Evolutionary conservation across 2,113 vertebrate species (phyloP), one percentile per base, ranked within the genome.

Genomic region (Percina caprodes): DNA sequence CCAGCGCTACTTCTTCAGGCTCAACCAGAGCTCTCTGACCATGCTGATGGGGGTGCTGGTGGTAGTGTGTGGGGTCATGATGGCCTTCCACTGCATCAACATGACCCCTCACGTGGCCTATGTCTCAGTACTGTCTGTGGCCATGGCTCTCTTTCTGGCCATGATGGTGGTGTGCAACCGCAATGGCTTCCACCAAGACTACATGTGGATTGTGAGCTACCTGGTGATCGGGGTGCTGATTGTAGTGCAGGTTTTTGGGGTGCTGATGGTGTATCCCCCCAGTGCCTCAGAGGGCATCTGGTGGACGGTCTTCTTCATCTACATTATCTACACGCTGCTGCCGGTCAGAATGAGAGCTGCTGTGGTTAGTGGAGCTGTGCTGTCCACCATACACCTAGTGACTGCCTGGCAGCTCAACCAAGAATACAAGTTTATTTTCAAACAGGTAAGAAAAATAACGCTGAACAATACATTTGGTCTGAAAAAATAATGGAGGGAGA

Each of bases 1-100:
- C 93, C 98, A 99, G 90, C 97, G 98, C 65, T 99, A 99, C 94
- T 99, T 99, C 93, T 99, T 99, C 93, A 95, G 99, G 86, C 97
- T 99, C 94, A 99, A 99, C 96, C 98, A 99, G 96, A 99, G 97
- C 93, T 98, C 97, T 75, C 94, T 99, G 83, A 98, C 97, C 1
- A 97, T 99, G 96, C 94, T 99, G 60, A 98, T 99, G 98, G 98
- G 96, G 0, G 96, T 97, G 23, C 93, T 99, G 49, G 96, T 98
- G 86, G 85, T 99, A 80, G 97, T 98, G 14, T 97, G 94, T 0
- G 95, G 93, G 0, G 96, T 99, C 88, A 96, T 99, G 96, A 91
- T 99, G 72, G 82, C 94, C 72, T 98, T 99, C 91, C 97, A 98
- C 79, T 98, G 98, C 0, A 86, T 94, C 6, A 92, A 96, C 15